Evolutionary conservation across 1,140 invertebrate species (phyloP).

Genomic region (Odontomachus brunneus): DNA sequence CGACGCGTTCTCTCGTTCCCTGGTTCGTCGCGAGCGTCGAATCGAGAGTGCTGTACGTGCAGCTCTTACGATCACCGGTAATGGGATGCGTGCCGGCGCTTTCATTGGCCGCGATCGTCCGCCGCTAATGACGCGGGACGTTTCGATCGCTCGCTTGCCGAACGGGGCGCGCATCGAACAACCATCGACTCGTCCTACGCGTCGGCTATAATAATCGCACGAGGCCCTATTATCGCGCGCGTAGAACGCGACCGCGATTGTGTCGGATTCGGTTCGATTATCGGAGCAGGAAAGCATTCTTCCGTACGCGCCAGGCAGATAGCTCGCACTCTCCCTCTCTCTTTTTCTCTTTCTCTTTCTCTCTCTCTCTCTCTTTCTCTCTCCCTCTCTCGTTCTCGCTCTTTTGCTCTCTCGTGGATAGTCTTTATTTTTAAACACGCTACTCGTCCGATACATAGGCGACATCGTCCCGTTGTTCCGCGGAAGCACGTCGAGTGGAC

Average conservation of each 20-base stretch:
- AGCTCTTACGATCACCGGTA: conserved; percentile 43
- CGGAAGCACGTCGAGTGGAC: background rate
- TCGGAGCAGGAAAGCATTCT: background rate
- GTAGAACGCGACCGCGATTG: background rate
- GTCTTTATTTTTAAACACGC: conserved; percentile 5
- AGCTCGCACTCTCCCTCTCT: background rate
- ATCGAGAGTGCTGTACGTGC: background rate
- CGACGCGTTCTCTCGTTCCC: background rate
- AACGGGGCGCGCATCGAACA: background rate
- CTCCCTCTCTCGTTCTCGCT: background rate
- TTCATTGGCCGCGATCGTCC: conserved; percentile 17
- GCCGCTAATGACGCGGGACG: conserved; percentile 45
- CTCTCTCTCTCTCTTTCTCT: background rate
- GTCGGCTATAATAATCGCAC: background rate
- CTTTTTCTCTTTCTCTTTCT: background rate
- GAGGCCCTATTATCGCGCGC: background rate
- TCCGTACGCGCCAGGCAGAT: background rate
- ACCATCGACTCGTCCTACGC: background rate
- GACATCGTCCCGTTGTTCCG: background rate
- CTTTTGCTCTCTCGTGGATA: background rate
- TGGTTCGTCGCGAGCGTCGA: background rate
- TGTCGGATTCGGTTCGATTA: background rate
- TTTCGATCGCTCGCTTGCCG: conserved; percentile 2
- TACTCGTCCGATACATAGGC: too few species aligned
- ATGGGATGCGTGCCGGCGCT: conserved; percentile 42